A percentile compares a stretch with the other conserved stretches of the same genome.
phyloP scores from a whole-genome alignment of 2,113 vertebrate genomes.

The Lophochroa leadbeateri region DNA sequence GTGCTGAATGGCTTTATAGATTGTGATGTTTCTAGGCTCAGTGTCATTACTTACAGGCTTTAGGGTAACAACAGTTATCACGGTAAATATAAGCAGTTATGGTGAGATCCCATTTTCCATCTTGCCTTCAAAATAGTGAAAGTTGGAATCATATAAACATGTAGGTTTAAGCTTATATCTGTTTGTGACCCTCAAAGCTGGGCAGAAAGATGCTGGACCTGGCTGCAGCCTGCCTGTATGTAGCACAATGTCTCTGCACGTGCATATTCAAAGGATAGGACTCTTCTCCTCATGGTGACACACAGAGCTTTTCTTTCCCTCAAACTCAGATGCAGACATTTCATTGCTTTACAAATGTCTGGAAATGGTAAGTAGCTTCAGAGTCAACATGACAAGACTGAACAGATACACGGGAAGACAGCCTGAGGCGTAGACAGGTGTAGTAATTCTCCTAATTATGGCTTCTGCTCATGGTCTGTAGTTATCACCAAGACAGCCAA shows the following conservation, averaged over 20 bases:
- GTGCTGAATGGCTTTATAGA: background rate
- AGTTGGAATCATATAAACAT: background rate
- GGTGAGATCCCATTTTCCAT: background rate
- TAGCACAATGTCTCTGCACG: fast-evolving
- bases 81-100: background rate
- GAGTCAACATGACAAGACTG: background rate
- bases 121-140: background rate
- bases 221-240: background rate
- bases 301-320: background rate
- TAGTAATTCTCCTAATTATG: background rate
- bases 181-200: background rate
- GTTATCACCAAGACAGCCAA: background rate
- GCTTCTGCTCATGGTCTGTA: background rate
- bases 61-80: background rate
- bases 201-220: background rate
- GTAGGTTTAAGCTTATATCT: background rate
- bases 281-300: background rate
- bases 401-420: background rate
- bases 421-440: background rate
- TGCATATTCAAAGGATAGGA: background rate
- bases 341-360: background rate
- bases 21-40: background rate
- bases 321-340: background rate
- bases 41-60: background rate
- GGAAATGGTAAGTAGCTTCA: background rate